These are phyloP conservation scores for Colossoma macropomum DNA, from an alignment of 2,113 vertebrate genomes.

Conservation along the genomic window DNA sequence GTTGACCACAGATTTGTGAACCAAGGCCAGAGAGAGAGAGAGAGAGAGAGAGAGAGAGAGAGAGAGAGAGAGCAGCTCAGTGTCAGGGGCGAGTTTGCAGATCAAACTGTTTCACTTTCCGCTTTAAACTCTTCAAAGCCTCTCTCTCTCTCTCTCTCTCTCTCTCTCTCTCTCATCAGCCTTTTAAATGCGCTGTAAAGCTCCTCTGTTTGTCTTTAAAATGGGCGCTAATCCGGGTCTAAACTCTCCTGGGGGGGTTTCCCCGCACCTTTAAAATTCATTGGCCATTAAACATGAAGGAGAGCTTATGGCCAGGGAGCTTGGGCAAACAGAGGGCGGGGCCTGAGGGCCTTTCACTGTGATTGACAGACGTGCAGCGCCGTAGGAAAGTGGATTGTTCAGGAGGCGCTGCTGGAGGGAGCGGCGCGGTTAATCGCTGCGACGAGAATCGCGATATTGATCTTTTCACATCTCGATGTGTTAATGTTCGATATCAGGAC, in stretches of 20 bases:
- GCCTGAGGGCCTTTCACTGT: conserved; percentile 28
- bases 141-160: no score
- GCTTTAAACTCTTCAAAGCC: conserved; percentile 7
- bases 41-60: no score
- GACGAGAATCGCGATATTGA: no score
- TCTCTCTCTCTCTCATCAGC: conserved; percentile 51
- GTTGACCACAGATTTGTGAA: no score
- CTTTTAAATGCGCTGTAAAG: conserved; percentile 66
- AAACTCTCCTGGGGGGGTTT: conserved; percentile 51
- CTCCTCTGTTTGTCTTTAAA: conserved; percentile 74
- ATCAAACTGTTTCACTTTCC: no score
- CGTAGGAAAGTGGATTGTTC: no score
- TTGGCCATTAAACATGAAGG: conserved; percentile 50
- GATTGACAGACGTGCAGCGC: conserved; percentile 43
- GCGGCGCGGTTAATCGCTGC: no score
- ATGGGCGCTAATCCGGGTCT: conserved; percentile 66
- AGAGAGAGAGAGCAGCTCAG: neutral
- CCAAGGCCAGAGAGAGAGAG: no score
- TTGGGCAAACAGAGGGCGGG: conserved; percentile 52
- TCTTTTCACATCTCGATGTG: no score
- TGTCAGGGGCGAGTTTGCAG: neutral
- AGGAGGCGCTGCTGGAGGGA: no score
- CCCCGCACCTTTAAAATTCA: conserved; percentile 58
- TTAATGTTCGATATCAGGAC: no score
- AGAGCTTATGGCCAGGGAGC: conserved; percentile 54